phyloP scores from a whole-genome alignment of 2,797 vertebrate genomes.

The Chelonia mydas region DNA sequence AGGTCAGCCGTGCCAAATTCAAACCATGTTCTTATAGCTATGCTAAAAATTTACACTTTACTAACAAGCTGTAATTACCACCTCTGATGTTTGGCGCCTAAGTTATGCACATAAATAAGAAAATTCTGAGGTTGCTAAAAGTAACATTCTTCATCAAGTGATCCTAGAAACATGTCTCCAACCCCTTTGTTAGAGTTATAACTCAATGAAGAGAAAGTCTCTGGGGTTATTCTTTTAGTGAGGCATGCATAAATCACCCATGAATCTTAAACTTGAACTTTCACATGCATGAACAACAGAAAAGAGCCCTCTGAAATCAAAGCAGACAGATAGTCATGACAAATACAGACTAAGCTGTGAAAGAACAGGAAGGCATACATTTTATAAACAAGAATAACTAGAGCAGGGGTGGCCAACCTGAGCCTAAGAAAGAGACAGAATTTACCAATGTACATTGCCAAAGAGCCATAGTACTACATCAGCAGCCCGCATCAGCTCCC shows the following conservation, averaged over 20 bases:
- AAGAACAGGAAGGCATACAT: background rate
- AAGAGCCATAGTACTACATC: too few relatives aligned
- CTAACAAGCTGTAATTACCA: background rate
- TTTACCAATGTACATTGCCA: too few relatives aligned
- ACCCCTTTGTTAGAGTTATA: background rate
- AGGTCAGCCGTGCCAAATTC: background rate
- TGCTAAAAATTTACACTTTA: background rate
- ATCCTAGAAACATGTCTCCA: background rate
- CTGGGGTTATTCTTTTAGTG: background rate
- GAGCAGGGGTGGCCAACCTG: too few relatives aligned
- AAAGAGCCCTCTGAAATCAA: background rate
- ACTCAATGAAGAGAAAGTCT: background rate
- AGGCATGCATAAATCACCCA: background rate
- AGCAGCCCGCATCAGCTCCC: too few relatives aligned
- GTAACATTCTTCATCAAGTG: background rate
- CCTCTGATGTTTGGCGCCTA: background rate
- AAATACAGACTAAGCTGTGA: accelerated
- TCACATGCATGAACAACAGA: background rate
- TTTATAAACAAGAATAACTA: background rate
- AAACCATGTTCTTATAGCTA: conserved; percentile 22
- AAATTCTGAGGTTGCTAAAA: background rate
- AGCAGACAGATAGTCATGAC: background rate
- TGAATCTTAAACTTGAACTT: background rate
- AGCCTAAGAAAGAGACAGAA: too few relatives aligned
- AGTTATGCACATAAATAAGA: background rate